Evolutionary conservation across 2,888 invertebrate species (phyloP), one percentile per base, ranked within the genome.

Genomic region (Hartigia nigra): DNA sequence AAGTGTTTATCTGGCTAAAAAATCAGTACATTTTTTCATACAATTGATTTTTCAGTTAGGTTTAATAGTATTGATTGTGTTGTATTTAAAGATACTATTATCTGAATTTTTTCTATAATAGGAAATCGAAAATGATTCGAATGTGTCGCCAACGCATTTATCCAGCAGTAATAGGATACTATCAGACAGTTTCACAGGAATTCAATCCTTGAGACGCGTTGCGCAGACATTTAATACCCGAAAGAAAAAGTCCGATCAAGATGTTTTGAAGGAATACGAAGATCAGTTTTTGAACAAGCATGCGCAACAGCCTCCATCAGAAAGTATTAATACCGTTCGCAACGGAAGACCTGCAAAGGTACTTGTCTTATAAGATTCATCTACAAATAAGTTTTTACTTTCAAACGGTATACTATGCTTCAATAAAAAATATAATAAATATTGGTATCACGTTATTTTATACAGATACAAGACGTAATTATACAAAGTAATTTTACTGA

Each of bases 391-490:
- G 23, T 9, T 55, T 55, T 55, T 55, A 23, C 23, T 9, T 55
- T 23, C 9, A 55, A 23, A 5, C 23, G 5, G 5, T 14, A 39
- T 0, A 39, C 39, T 23, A 14, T 39, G 2, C 23, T 23, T 55
- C 5, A 55, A 23, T 55, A 23, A 1, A 55, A 23, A 55, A 9
- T 5, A 55, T 55, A 9, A 55, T 55, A 55, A 23, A 23, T 55
- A 23, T 23, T 55, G 55, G 9, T 23, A 55, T 55, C 9, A 55
- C 55, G 23, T 55, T 55, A 5, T 36, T 69, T 23, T 70, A 81
- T 82, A 31, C 36, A 87, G 87, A 79, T 88, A n/a, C 75, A 79
- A 36, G 79, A 86, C 69, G 80, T 85, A 1, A 35, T 85, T n/a
- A 76, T 82, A 0, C n/a, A 79, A 31, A 78, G 83, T 74, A 74